Base-by-base conservation (phyloP, 2,797 vertebrate genomes). In the Siniperca scherzeri region DNA sequence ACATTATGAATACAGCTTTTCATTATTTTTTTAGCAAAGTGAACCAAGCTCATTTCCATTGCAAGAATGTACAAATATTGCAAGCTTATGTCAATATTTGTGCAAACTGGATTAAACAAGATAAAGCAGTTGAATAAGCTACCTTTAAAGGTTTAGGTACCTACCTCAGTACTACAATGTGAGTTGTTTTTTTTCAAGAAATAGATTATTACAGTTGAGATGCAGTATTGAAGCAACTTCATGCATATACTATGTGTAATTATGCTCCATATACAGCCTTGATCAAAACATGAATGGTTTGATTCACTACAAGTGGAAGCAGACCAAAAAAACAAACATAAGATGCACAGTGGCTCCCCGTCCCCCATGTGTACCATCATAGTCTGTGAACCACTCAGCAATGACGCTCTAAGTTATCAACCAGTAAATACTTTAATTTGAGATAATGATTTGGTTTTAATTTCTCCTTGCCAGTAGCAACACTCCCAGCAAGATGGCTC, bases 381-480 rank as follows among this genome's bases (percentile, higher is more conserved):
- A 87, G 88, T 94, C 91, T 94, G 90, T 94, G 91, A 94, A 93
- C 92, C 91, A 88, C 85, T 91, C 80, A 80, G 74, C 33, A 93
- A 74, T 67, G 48, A 81, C 36, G 10, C 61, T 67, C 74, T 93
- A 89, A 79, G 66, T 87, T 50, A 70, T 83, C 68, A 76, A 81
- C 84, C 80, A 82, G 87, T 88, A 86, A 76, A 91, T 86, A 87
- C 66, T 79, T 61, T 81, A 82, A 84, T 88, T 90, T 81, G 74
- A 69, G 64, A 87, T 46, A 75, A 67, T 53, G 2, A 88, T 87
- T 72, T 80, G 78, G 60, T 88, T 91, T 95, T 95, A 96, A 92
- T 96, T 96, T 92, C 95, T 96, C 86, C 92, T 96, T 5, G 94
- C 95, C 88, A 96, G 82, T 89, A 97, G 86, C 86, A 97, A 82